phyloP scores from a whole-genome alignment of 2,888 invertebrate species.

The Fragum sueziense region DNA sequence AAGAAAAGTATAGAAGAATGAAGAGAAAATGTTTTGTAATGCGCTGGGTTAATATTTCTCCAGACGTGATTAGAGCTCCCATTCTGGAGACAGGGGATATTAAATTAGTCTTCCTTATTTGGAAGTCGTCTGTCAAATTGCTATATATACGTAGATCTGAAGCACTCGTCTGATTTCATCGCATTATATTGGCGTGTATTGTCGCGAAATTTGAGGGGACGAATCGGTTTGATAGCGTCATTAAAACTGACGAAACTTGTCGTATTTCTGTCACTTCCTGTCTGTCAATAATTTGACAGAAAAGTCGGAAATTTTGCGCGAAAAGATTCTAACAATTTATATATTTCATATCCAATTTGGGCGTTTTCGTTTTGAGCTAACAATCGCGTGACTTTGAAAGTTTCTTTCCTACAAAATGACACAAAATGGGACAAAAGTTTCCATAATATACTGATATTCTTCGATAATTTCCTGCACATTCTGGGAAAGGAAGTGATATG shows the following conservation, averaged over 20 bases:
- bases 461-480: too few relatives aligned
- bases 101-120: slow-evolving; percentile 20
- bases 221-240: slow-evolving; percentile 1
- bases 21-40: not conserved
- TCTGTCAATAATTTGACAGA: not conserved
- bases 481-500: too few relatives aligned
- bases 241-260: slow-evolving; percentile 11
- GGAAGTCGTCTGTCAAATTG: slow-evolving; percentile 12
- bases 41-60: not conserved
- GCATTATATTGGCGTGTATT: slow-evolving; percentile 11
- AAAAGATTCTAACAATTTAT: too few relatives aligned
- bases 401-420: not conserved
- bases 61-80: slow-evolving; percentile 13
- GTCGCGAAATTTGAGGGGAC: not conserved
- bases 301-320: not conserved
- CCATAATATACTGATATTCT: not conserved
- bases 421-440: not conserved
- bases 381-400: too few relatives aligned
- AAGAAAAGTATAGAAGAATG: too few relatives aligned
- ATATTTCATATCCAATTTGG: too few relatives aligned
- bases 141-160: slow-evolving; percentile 4
- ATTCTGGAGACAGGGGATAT: slow-evolving; percentile 18
- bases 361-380: too few relatives aligned
- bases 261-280: not conserved
- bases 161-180: slow-evolving; percentile 2